Evolutionary conservation across 1,140 invertebrate species (phyloP), one percentile per base, ranked within the genome.

Genomic region (Mamestra configurata): DNA sequence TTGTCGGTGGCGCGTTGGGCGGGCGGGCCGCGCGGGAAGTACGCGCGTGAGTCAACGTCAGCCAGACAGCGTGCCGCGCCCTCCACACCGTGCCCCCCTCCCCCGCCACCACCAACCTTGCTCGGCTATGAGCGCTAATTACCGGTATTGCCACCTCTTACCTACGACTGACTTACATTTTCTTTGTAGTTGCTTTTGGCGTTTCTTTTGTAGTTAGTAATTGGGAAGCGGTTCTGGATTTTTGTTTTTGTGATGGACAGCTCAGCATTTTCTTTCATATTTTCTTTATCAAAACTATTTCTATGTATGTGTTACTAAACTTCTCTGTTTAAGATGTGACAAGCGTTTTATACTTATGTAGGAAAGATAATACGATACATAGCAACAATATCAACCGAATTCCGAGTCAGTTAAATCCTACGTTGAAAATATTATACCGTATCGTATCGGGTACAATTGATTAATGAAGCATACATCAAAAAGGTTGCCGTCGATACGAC

Each of bases 401-500:
- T n/a, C 43, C 43, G 43, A 49, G 15, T 27, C 61, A 11, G 40
- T 8, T 37, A 11, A 51, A 49, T 49, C 43, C 43, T n/a, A 49
- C 43, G 43, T 57, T 75, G 40, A 49, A 43, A 64, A 66, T 46
- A 22, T 35, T 49, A 49, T 79, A 75, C 61, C 20, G 22, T 43
- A 79, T 72, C 20, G n/a, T 43, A 79, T 72, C 66, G 75, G 31
- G 20, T 55, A 68, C 77, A 73, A 75, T 84, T 68, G 81, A 86
- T 84, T 83, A 82, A 86, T 86, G 84, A 84, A 81, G 53, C 80
- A 79, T 79, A 89, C 84, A 84, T 87, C 90, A 93, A 92, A 93
- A 90, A 82, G 79, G 51, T 66, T 80, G 68, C 77, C 86, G 87
- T 89, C 89, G 89, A 91, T 94, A 92, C 92, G 88, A 85, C 73